A percentile compares a stretch with the other conserved stretches of the same genome.
These are phyloP conservation scores for Umimayanthus chanpuru DNA, from an alignment of 92 coral and sea anemone genomes.

Conservation along the genomic window DNA sequence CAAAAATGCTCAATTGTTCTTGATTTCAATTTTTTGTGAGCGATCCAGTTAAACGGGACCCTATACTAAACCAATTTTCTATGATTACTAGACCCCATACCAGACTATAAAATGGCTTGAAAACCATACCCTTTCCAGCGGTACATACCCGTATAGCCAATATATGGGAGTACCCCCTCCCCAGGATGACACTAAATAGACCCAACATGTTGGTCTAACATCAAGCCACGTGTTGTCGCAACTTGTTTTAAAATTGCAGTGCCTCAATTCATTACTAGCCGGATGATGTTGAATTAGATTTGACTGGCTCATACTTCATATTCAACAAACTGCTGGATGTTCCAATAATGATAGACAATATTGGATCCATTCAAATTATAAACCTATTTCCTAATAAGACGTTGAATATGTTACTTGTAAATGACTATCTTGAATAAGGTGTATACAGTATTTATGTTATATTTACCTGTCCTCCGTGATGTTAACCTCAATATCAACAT, in stretches of 20 bases:
- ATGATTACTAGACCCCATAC: too few species aligned
- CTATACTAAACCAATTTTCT: too few species aligned
- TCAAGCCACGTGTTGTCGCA: background rate
- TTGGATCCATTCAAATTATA: background rate
- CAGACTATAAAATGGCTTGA: too few species aligned
- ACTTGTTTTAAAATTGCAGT: background rate
- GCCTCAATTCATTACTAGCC: background rate
- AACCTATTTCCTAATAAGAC: background rate
- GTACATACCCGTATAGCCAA: too few species aligned
- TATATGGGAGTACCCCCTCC: too few species aligned
- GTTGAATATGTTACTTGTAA: background rate
- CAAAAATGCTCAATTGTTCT: too few species aligned
- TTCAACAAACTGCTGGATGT: background rate
- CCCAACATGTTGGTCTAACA: background rate
- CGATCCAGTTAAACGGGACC: too few species aligned
- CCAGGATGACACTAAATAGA: background rate
- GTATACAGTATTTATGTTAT: background rate
- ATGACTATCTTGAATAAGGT: background rate
- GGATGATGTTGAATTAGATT: background rate
- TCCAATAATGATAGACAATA: background rate
- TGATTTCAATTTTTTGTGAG: too few species aligned
- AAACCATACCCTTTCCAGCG: too few species aligned
- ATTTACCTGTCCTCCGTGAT: conserved; percentile 26
- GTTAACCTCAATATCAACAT: background rate
- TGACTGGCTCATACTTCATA: background rate